phyloP scores from a whole-genome alignment of 1,140 invertebrate species.

The Lordiphosa stackelbergi region DNA sequence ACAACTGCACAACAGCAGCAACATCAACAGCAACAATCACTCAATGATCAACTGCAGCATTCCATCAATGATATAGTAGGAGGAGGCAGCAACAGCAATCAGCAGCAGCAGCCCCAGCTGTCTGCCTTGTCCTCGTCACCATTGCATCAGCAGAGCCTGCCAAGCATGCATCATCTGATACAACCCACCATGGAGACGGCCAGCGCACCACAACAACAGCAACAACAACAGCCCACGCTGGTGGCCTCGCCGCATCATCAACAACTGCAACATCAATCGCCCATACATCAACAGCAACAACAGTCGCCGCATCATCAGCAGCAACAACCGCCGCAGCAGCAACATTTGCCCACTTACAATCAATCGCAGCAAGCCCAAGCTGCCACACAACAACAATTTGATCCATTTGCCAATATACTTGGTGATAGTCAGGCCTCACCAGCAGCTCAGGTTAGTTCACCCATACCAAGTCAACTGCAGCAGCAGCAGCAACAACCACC shows the following conservation, averaged over 20 bases:
- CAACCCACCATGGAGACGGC: conserved; percentile 42
- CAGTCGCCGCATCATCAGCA: conserved; percentile 59
- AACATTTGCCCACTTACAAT: conserved; percentile 60
- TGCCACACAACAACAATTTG: conserved; percentile 52
- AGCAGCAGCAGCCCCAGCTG: conserved; percentile 53
- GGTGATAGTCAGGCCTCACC: conserved; percentile 24
- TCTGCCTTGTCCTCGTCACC: conserved; percentile 51
- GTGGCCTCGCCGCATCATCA: conserved; percentile 54
- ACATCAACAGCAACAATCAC: conserved; percentile 55
- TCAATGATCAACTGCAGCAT: conserved; percentile 74
- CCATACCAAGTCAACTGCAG: conserved; percentile 29
- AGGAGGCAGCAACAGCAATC: conserved; percentile 42
- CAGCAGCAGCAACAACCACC: conserved; percentile 19
- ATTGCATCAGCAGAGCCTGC: conserved; percentile 57
- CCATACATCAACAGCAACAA: conserved; percentile 60
- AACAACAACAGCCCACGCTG: conserved; percentile 50
- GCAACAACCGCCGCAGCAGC: conserved; percentile 36
- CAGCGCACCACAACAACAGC: conserved; percentile 40
- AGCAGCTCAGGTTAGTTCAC: conserved; percentile 63
- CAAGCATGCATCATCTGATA: conserved; percentile 59
- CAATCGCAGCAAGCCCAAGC: conserved; percentile 33
- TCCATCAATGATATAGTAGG: conserved; percentile 76
- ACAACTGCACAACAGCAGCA: conserved; percentile 47
- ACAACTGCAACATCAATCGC: conserved; percentile 59
- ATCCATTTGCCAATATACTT: conserved; percentile 58